Percentiles rank a stretch among this genome's conserved stretches.
Conservation (phyloP, 2,888 invertebrate genomes). For the Lordiphosa fenestrarum region DNA sequence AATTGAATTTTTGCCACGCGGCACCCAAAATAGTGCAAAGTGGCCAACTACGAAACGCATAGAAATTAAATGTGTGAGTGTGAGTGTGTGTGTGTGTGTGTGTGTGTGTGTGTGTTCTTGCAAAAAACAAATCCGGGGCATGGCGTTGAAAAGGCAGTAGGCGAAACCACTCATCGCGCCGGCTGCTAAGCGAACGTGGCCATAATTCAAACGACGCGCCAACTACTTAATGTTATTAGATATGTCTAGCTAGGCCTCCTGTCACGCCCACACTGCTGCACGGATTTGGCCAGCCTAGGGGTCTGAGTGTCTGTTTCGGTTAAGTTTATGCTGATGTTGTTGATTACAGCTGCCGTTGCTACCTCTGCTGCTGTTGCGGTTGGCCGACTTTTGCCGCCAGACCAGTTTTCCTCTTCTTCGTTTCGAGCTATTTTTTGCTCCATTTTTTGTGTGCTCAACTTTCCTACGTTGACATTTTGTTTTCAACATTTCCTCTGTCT, state of each 20-base stretch:
- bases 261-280: slow-evolving; percentile 40
- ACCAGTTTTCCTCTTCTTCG: slow-evolving; percentile 6
- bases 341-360: slow-evolving; percentile 55
- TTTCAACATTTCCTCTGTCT: slow-evolving; percentile 45
- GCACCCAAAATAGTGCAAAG: slow-evolving; percentile 30
- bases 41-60: slow-evolving; percentile 41
- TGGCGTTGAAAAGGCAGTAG: slow-evolving; percentile 4
- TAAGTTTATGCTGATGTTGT: slow-evolving; percentile 61
- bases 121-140: slow-evolving; percentile 17
- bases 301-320: slow-evolving; percentile 24
- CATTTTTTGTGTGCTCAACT: slow-evolving; percentile 32
- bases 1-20: slow-evolving; percentile 49
- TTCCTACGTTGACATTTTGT: slow-evolving; percentile 63
- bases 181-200: slow-evolving; percentile 61
- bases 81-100: neutral
- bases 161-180: slow-evolving; percentile 36
- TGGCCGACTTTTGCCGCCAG: slow-evolving; percentile 21
- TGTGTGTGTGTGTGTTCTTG: neutral
- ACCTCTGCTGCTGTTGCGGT: slow-evolving; percentile 18
- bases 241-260: slow-evolving; percentile 39
- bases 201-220: slow-evolving; percentile 71
- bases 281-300: slow-evolving; percentile 22
- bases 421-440: slow-evolving; percentile 8
- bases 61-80: slow-evolving; percentile 33
- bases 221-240: slow-evolving; percentile 72